Percentiles rank a stretch among this genome's conserved stretches.
phyloP scores from a whole-genome alignment of 2,888 invertebrate genomes.

The Enchytraeus crypticus region DNA sequence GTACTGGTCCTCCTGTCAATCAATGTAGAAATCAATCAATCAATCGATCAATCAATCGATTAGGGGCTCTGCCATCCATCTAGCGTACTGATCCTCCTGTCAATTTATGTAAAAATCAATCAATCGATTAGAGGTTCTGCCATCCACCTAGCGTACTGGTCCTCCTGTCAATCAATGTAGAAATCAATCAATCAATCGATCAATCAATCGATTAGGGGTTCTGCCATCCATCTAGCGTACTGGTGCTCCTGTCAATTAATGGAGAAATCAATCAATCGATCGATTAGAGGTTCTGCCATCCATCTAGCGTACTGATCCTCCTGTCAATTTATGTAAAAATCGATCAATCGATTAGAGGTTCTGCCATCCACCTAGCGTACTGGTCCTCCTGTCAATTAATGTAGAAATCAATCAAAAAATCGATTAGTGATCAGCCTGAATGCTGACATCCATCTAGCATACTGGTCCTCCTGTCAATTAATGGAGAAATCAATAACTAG shows the following conservation, averaged over 20 bases:
- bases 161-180: background rate
- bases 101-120: background rate
- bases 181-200: background rate
- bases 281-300: background rate
- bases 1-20: background rate
- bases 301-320: no score
- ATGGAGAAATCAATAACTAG: no score
- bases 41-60: background rate
- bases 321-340: no score
- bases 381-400: slow-evolving; percentile 67
- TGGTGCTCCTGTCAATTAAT: background rate
- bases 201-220: background rate
- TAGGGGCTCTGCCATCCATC: background rate
- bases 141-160: background rate
- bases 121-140: background rate
- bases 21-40: background rate
- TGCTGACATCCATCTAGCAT: no score
- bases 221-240: no score
- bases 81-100: background rate
- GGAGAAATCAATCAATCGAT: background rate
- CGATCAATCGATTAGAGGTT: slow-evolving; percentile 84
- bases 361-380: slow-evolving; percentile 98
- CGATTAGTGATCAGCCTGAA: no score
- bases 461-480: no score
- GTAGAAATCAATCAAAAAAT: no score